These are phyloP conservation scores for Phalera bucephala DNA, from an alignment of 2,888 invertebrate species.

Conservation along the genomic window DNA sequence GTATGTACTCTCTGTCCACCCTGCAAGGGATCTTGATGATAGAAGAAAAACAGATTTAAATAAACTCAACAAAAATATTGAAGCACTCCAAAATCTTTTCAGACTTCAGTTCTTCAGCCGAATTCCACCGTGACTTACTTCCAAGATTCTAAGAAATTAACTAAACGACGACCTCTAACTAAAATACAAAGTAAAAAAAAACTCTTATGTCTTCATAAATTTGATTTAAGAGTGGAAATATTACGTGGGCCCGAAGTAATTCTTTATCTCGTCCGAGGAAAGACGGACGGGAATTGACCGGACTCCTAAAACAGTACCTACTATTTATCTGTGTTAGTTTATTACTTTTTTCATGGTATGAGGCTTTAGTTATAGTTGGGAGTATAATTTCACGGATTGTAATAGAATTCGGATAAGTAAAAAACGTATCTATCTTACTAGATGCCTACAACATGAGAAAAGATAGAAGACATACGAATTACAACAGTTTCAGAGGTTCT, in stretches of 20 bases:
- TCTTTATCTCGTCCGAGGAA: constrained; percentile 19
- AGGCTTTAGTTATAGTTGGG: no score
- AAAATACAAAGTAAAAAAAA: constrained; percentile 26
- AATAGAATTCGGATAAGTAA: no score
- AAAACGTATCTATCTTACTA: no score
- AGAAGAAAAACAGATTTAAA: no score
- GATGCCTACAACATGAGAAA: no score
- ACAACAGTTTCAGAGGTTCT: no score
- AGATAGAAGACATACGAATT: no score
- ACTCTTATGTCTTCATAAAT: constrained; percentile 33
- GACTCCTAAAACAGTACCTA: constrained; percentile 14
- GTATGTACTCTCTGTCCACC: no score
- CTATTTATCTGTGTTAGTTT: constrained; percentile 26
- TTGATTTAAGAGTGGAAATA: constrained; percentile 36
- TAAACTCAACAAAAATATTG: no score
- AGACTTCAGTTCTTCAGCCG: not conserved
- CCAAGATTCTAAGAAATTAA: constrained; percentile 32
- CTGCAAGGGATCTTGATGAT: no score
- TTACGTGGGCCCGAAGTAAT: constrained; percentile 25
- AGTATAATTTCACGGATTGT: no score
- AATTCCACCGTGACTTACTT: constrained; percentile 3
- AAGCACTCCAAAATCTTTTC: not conserved
- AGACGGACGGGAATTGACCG: constrained; percentile 13
- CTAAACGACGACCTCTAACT: constrained; percentile 28
- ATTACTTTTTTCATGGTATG: constrained; percentile 23